Percentiles rank a stretch among this genome's conserved stretches.
Evolutionary conservation across 2,888 invertebrate genomes (phyloP).

Genomic region (Drosophila longiperda): DNA sequence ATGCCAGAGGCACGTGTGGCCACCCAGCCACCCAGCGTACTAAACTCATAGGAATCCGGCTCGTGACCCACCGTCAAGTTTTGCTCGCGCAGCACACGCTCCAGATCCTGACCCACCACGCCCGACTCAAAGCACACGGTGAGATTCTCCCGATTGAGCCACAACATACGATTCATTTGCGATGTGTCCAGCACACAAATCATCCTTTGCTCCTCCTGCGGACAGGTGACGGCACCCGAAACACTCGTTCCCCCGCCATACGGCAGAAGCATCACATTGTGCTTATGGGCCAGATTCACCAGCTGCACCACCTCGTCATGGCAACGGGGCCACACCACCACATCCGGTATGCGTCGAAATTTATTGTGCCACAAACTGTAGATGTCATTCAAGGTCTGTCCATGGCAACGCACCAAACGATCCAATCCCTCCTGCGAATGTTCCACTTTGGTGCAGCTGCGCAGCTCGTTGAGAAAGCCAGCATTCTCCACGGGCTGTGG

Average conservation of each 20-base stretch:
- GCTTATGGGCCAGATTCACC: conserved; percentile 90
- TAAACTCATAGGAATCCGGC: conserved; percentile 99
- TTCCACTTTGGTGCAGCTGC: conserved; percentile 86
- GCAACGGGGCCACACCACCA: conserved; percentile 95
- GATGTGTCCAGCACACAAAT: conserved; percentile 97
- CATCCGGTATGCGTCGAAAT: conserved; percentile 95
- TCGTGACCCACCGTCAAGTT: conserved; percentile 98
- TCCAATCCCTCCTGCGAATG: conserved; percentile 92
- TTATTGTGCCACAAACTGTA: conserved; percentile 90
- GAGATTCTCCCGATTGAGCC: conserved; percentile 95
- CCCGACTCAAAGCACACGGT: conserved; percentile 94
- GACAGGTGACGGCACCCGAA: conserved; percentile 94
- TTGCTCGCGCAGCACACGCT: conserved; percentile 90
- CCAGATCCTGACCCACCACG: conserved; percentile 97
- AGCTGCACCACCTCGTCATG: conserved; percentile 94
- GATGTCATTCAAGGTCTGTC: conserved; percentile 97
- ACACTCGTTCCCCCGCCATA: conserved; percentile 98
- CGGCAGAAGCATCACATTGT: conserved; percentile 94
- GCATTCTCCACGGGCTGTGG: conserved; percentile 88
- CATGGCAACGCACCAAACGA: conserved; percentile 94
- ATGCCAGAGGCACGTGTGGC: conserved; percentile 99
- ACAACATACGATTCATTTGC: conserved; percentile 97
- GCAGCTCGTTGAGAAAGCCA: conserved; percentile 87
- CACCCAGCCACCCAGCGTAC: conserved; percentile 98
- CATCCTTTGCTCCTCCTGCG: conserved; percentile 90